Evolutionary conservation across 2,797 vertebrate species (phyloP).

Genomic region (Urophycis tenuis): DNA sequence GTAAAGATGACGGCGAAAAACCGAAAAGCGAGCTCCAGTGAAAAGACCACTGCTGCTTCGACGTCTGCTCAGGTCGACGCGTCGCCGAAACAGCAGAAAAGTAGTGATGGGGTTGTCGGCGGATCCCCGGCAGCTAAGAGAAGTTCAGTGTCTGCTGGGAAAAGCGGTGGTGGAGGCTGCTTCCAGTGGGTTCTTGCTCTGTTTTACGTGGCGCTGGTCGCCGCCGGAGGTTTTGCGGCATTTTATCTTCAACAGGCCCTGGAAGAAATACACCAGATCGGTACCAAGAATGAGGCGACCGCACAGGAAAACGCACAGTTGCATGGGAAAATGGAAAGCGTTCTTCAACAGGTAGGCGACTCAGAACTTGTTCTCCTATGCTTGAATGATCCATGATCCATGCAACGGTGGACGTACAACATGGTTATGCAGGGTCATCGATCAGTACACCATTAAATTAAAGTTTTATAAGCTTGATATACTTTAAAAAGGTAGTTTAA

Average conservation of each 20-base stretch:
- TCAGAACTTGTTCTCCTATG: not conserved
- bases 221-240: constrained; percentile 59
- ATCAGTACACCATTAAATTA: not conserved
- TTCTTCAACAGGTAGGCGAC: constrained; percentile 66
- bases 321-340: constrained; percentile 51
- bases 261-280: constrained; percentile 57
- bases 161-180: constrained; percentile 46
- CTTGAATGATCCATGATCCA: not conserved
- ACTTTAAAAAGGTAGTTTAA: not conserved
- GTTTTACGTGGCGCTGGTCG: constrained; percentile 58
- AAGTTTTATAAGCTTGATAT: not conserved
- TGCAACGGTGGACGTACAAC: not conserved
- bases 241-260: constrained; percentile 63
- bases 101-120: not conserved
- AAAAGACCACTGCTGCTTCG: constrained; percentile 44
- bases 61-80: not conserved
- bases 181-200: constrained; percentile 37
- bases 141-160: not conserved
- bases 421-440: not conserved
- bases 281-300: constrained; percentile 45
- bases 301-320: constrained; percentile 45
- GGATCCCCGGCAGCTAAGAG: not conserved
- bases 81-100: not conserved
- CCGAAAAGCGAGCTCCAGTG: constrained; percentile 55
- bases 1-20: constrained; percentile 65